Evolutionary conservation across 2,113 vertebrate genomes (phyloP).

Genomic region (Brachyhypopomus gauderio): DNA sequence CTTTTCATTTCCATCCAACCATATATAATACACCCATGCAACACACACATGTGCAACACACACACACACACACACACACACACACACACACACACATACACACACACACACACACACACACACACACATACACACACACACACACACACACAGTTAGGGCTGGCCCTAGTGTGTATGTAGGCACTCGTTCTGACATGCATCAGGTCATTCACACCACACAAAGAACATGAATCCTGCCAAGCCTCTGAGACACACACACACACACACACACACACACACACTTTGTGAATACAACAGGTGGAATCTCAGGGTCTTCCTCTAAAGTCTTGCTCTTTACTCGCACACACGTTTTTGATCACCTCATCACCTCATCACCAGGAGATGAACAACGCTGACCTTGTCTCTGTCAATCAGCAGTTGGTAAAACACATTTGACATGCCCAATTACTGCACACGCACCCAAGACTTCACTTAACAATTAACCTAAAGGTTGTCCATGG

Average conservation of each 20-base stretch:
- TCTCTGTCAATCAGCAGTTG: constrained; percentile 25
- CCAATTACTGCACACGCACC: background rate
- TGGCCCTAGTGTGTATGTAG: background rate
- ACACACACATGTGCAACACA: background rate
- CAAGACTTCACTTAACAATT: too few species aligned
- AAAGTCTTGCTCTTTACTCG: background rate
- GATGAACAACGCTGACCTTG: constrained; percentile 11
- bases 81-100: constrained; percentile 15
- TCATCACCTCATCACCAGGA: constrained; percentile 13
- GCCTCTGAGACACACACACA: background rate
- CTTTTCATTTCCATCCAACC: background rate
- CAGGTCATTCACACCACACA: too few species aligned
- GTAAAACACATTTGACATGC: constrained; percentile 29
- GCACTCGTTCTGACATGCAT: background rate
- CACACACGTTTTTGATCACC: constrained; percentile 1
- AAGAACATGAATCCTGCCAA: background rate
- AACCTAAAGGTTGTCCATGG: too few species aligned
- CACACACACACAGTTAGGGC: background rate
- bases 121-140: constrained; percentile 13
- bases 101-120: background rate
- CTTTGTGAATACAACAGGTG: background rate
- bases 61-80: background rate
- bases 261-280: background rate
- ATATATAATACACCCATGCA: background rate
- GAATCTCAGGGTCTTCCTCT: background rate